Conservation (phyloP, 2,797 vertebrate genomes). For the Phylloscopus collybita region DNA sequence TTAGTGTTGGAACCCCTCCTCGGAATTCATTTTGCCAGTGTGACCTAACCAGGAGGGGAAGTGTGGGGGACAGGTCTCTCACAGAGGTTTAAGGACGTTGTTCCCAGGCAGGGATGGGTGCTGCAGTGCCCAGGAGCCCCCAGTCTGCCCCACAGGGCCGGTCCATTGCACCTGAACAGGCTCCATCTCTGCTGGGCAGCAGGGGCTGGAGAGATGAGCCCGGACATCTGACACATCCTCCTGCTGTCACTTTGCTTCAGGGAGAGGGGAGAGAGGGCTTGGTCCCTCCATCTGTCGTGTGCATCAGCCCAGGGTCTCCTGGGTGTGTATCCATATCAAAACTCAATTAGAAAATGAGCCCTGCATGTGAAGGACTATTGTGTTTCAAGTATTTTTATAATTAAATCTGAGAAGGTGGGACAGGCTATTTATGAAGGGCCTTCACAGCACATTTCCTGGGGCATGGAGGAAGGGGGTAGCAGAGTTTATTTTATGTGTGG, state of each 20-base stretch:
- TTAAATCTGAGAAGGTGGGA: slow-evolving; percentile 10
- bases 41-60: background rate
- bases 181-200: background rate
- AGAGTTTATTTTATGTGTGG: background rate
- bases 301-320: background rate
- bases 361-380: slow-evolving; percentile 5
- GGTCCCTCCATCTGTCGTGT: slow-evolving; percentile 2
- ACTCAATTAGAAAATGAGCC: slow-evolving; percentile 40
- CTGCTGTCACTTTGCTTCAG: background rate
- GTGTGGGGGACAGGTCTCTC: background rate
- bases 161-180: rapidly evolving
- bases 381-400: slow-evolving; percentile 24
- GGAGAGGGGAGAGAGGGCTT: background rate
- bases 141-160: background rate
- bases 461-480: background rate
- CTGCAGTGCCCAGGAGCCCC: background rate
- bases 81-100: background rate
- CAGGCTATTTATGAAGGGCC: background rate
- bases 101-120: rapidly evolving
- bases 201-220: background rate
- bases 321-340: background rate
- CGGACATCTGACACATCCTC: background rate
- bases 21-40: background rate
- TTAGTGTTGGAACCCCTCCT: background rate
- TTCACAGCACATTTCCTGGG: background rate